A percentile compares a stretch with the other conserved stretches of the same genome.
Conservation (phyloP, 2,888 invertebrate species). For the Geophilus truncorum region DNA sequence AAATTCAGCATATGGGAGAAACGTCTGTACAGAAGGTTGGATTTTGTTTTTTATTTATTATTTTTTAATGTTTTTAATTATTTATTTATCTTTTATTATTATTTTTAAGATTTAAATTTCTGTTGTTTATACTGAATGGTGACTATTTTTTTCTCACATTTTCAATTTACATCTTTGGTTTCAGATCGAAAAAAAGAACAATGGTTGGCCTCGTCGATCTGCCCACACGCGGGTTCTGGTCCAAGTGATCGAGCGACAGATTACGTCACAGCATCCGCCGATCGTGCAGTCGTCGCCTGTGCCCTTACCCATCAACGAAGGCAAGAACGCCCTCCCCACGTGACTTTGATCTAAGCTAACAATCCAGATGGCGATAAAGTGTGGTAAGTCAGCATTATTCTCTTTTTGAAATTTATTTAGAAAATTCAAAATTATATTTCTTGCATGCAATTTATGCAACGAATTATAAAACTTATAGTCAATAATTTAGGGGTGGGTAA, state of each 20-base stretch:
- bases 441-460: background rate
- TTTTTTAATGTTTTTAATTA: background rate
- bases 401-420: background rate
- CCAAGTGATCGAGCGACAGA: conserved; percentile 58
- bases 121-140: no score
- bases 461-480: no score
- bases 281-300: conserved; percentile 61
- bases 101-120: no score
- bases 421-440: background rate
- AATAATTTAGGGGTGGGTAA: no score
- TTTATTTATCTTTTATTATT: background rate
- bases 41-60: no score
- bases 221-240: conserved; percentile 71
- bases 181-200: conserved; percentile 76
- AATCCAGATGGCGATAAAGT: conserved; percentile 81
- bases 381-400: conserved; percentile 58
- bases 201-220: conserved; percentile 66
- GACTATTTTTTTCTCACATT: background rate
- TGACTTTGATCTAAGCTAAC: conserved; percentile 74
- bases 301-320: conserved; percentile 71
- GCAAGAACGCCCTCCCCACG: conserved; percentile 70
- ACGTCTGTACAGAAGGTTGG: conserved; percentile 69
- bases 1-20: conserved; percentile 79
- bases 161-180: background rate
- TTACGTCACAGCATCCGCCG: conserved; percentile 56